phyloP scores from a whole-genome alignment of 2,113 vertebrate species.

The Condylura cristata region DNA sequence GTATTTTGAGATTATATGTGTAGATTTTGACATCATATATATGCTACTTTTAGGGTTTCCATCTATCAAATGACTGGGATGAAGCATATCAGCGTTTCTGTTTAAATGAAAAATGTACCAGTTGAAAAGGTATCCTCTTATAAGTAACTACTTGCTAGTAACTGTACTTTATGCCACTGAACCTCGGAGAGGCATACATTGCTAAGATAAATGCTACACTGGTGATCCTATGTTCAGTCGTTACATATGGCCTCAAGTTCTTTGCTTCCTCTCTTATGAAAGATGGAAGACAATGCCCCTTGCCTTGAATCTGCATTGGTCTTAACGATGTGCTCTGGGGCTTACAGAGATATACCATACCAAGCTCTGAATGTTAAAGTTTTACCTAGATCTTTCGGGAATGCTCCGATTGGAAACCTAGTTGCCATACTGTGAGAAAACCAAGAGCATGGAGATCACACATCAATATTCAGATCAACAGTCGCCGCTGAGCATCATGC shows the following conservation, averaged over 20 bases:
- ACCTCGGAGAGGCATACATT: neutral
- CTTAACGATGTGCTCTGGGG: neutral
- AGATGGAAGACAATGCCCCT: neutral
- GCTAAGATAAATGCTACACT: constrained; percentile 30
- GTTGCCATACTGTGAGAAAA: neutral
- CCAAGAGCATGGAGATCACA: neutral
- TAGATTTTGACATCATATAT: too few relatives aligned
- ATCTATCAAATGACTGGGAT: neutral
- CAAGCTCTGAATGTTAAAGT: constrained; percentile 16
- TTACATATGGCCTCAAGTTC: neutral
- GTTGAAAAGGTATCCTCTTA: neutral
- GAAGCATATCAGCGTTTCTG: neutral
- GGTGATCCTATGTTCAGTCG: neutral
- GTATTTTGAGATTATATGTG: constrained; percentile 40
- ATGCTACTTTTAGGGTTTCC: constrained; percentile 11
- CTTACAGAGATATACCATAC: neutral
- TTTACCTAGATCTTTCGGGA: neutral
- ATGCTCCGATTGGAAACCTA: neutral
- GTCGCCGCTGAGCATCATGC: neutral
- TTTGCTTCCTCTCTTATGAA: neutral
- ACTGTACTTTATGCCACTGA: constrained; percentile 3
- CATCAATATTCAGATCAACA: neutral
- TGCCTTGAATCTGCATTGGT: neutral
- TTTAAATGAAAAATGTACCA: neutral
- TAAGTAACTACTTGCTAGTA: neutral